Conservation (phyloP, 2,888 invertebrate species). For the Drosophila bunnanda region DNA sequence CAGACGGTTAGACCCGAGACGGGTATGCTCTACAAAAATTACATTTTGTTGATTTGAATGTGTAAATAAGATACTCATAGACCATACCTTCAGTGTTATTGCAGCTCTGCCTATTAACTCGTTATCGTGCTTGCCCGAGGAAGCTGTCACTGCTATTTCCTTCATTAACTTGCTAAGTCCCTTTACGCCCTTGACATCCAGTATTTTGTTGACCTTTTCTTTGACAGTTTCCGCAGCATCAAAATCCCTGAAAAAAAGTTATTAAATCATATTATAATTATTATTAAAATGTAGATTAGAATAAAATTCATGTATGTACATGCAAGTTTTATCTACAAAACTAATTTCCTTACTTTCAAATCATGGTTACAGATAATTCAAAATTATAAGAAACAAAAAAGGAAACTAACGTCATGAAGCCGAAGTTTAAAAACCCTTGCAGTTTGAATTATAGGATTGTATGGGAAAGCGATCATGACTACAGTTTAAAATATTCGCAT, state of each 20-base stretch:
- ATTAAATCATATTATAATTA: background rate
- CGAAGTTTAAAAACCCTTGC: no score
- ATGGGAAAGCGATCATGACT: no score
- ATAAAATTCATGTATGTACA: background rate
- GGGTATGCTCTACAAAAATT: conserved; percentile 90
- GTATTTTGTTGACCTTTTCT: conserved; percentile 94
- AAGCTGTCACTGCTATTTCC: conserved; percentile 96
- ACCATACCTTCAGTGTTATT: conserved; percentile 90
- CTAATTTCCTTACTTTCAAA: background rate
- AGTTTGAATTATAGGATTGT: no score
- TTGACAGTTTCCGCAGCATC: conserved; percentile 95
- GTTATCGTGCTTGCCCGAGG: conserved; percentile 96
- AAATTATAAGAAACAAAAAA: background rate
- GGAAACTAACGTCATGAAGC: no score
- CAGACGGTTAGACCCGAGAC: conserved; percentile 96
- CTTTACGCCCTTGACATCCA: conserved; percentile 93
- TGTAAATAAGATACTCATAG: background rate
- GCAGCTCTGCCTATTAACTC: conserved; percentile 96
- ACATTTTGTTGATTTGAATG: background rate
- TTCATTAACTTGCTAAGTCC: conserved; percentile 94
- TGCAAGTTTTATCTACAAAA: background rate
- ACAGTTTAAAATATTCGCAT: no score
- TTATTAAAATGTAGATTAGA: no score
- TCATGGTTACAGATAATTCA: conserved; percentile 1
- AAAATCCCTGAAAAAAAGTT: conserved; percentile 87